phyloP scores from a whole-genome alignment of 2,888 invertebrate species.

The Zeuzera pyrina region DNA sequence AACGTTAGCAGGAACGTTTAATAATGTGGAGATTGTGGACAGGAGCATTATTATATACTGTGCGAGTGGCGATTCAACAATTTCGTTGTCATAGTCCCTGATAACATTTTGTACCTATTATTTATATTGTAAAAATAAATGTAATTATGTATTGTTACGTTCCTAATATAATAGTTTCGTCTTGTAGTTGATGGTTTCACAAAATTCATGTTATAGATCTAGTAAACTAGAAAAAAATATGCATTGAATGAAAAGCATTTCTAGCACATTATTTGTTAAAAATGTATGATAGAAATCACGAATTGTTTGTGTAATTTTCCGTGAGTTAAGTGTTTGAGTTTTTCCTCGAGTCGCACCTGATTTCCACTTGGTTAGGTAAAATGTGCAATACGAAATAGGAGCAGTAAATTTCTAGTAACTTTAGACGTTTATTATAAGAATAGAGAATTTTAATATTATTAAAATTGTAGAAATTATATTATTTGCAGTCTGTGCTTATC shows the following conservation, averaged over 20 bases:
- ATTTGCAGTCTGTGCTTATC: slow-evolving; percentile 43
- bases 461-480: slow-evolving; percentile 44
- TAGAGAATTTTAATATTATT: slow-evolving; percentile 29
- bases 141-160: slow-evolving; percentile 47
- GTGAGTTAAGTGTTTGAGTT: slow-evolving; percentile 13
- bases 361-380: slow-evolving; percentile 22
- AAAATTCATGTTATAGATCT: slow-evolving; percentile 36
- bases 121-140: slow-evolving; percentile 58
- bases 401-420: slow-evolving; percentile 34
- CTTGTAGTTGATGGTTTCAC: slow-evolving; percentile 48
- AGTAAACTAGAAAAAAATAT: slow-evolving; percentile 26
- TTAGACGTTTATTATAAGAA: slow-evolving; percentile 40
- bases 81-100: too few species aligned
- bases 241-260: slow-evolving; percentile 23
- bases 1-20: too few species aligned
- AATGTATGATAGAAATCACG: slow-evolving; percentile 10
- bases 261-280: too few species aligned
- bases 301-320: slow-evolving; percentile 9
- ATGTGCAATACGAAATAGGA: slow-evolving; percentile 64
- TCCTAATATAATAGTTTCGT: slow-evolving; percentile 66
- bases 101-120: slow-evolving; percentile 50
- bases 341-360: slow-evolving; percentile 19
- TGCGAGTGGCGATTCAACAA: slow-evolving; percentile 6
- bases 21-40: too few species aligned
- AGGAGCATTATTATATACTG: too few species aligned